Percentiles rank a stretch among this genome's conserved stretches.
Evolutionary conservation across 92 coral and sea anemone genomes (phyloP).

Genomic region (Heteractis magnifica): DNA sequence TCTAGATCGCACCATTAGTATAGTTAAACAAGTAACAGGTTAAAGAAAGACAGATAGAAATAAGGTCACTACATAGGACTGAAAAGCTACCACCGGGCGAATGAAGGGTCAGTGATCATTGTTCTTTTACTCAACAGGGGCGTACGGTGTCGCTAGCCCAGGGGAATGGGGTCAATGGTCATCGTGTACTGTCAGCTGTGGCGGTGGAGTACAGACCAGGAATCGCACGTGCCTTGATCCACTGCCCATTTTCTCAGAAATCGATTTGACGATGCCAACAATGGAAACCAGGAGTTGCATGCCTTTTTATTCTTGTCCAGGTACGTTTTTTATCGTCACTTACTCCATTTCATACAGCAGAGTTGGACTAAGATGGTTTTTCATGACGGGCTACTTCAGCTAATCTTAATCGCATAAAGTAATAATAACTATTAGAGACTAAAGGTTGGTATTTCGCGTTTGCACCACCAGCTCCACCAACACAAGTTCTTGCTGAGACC

Average conservation of each 20-base stretch:
- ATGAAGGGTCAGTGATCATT: not conserved
- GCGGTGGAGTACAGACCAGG: conserved; percentile 36
- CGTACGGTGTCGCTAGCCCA: conserved; percentile 34
- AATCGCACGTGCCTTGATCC: conserved; percentile 50
- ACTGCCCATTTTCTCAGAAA: conserved; percentile 29
- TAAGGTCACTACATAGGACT: too few relatives aligned
- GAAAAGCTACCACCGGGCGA: too few relatives aligned
- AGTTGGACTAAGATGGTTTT: too few relatives aligned
- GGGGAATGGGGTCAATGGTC: conserved; percentile 62
- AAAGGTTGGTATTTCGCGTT: not conserved
- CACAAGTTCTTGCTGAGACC: conserved; percentile 18
- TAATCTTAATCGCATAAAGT: not conserved
- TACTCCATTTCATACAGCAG: too few relatives aligned
- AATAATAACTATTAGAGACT: too few relatives aligned
- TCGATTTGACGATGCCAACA: conserved; percentile 9
- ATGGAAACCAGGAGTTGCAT: conserved; percentile 26
- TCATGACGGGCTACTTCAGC: not conserved
- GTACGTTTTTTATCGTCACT: conserved; percentile 4
- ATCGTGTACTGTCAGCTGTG: conserved; percentile 51
- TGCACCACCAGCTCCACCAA: conserved; percentile 35
- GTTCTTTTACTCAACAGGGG: conserved; percentile 6
- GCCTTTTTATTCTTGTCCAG: conserved; percentile 44
- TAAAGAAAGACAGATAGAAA: not conserved
- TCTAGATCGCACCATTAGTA: not conserved
- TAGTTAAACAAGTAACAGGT: not conserved